Evolutionary conservation across 2,113 vertebrate genomes (phyloP), one percentile per base, ranked within the genome.

Genomic region (Cyrtonyx montezumae): DNA sequence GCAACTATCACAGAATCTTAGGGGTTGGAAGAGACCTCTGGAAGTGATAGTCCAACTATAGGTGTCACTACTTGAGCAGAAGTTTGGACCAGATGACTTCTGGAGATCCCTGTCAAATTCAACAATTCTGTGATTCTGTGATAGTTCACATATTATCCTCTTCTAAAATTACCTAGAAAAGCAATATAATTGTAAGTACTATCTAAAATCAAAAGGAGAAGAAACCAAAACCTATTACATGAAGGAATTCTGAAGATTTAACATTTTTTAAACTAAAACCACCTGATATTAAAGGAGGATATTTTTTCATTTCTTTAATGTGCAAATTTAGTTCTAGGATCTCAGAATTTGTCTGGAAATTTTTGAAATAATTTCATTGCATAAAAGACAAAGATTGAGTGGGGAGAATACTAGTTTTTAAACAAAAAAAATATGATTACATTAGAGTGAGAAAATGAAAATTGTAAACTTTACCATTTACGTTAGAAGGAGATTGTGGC

Each of bases 401-500:
- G 7, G 26, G 15, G 21, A 69, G 32, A 76, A 22, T n/a, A 66
- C 20, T 30, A 59, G 17, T 53, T 3, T 67, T 75, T 32, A 55
- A 75, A 53, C 46, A 71, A 37, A 37, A 37, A 66, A 22, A 9
- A 43, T 49, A 4, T 40, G 12, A 63, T 81, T 76, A 30, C 9
- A 34, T 21, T 30, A 42, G 13, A 53, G 1, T 32, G 8, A 80
- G n/a, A 62, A 30, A 37, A 1, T 53, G 7, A 53, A 30, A 71
- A 55, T 13, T 55, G 62, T 5, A 34, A 66, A 58, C 5, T 36
- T 37, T 79, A 34, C 23, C 0, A 1, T 20, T 65, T 9, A 2
- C 45, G 9, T 63, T 77, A 14, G 7, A 80, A 79, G 26, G 5
- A 59, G 63, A 69, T 13, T 63, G 13, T 18, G 18, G 13, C 6